Percentiles rank a stretch among this genome's conserved stretches.
phyloP scores from a whole-genome alignment of 1,140 invertebrate species.

The Proctacanthus coquilletti region DNA sequence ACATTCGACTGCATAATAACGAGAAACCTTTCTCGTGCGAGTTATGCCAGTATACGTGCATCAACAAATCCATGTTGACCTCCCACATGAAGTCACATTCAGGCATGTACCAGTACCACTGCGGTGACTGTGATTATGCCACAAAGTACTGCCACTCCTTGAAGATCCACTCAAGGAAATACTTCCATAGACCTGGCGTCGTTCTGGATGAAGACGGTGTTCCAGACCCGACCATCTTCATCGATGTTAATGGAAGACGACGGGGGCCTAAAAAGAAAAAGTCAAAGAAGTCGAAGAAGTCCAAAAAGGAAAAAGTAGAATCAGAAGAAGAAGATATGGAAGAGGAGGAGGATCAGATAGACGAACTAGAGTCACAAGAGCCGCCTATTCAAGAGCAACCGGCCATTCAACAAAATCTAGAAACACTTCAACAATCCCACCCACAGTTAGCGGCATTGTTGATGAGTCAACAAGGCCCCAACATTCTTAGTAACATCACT shows the following conservation, averaged over 20 bases:
- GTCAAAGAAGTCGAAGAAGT: slow-evolving; percentile 7
- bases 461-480: too few relatives aligned
- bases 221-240: slow-evolving; percentile 69
- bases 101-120: slow-evolving; percentile 90
- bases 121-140: slow-evolving; percentile 87
- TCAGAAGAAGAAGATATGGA: too few relatives aligned
- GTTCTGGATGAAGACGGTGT: slow-evolving; percentile 77
- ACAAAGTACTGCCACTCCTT: slow-evolving; percentile 98
- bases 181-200: slow-evolving; percentile 69
- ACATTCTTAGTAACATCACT: too few relatives aligned
- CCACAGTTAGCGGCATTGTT: too few relatives aligned
- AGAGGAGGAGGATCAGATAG: neutral
- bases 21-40: slow-evolving; percentile 94
- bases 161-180: slow-evolving; percentile 89
- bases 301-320: too few relatives aligned
- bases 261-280: slow-evolving; percentile 63
- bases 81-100: slow-evolving; percentile 98
- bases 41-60: slow-evolving; percentile 84
- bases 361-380: slow-evolving; percentile 9
- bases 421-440: slow-evolving; percentile 3
- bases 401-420: slow-evolving; percentile 4
- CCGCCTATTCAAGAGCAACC: slow-evolving; percentile 4
- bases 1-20: slow-evolving; percentile 86
- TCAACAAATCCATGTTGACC: slow-evolving; percentile 99
- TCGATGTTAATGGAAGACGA: slow-evolving; percentile 78